A percentile compares a stretch with the other conserved stretches of the same genome.
Evolutionary conservation across 2,888 invertebrate genomes (phyloP).

Genomic region (Parthenolecanium corni): DNA sequence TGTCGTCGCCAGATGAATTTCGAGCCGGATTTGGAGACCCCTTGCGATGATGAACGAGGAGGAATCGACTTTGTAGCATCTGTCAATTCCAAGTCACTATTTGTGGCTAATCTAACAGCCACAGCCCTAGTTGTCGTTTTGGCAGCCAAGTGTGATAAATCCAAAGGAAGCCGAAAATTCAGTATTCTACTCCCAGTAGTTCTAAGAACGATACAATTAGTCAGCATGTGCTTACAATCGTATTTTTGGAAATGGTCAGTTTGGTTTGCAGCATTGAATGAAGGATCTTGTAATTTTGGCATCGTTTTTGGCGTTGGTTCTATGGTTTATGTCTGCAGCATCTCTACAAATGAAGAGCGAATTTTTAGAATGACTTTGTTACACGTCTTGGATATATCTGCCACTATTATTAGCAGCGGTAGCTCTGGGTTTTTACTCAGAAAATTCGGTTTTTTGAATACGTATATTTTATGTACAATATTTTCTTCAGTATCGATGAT

Average conservation of each 20-base stretch:
- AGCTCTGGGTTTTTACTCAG: neutral
- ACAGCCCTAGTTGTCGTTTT: neutral
- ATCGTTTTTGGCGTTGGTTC: neutral
- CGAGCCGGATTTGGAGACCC: conserved; percentile 4
- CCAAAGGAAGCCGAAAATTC: conserved; percentile 31
- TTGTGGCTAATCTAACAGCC: neutral
- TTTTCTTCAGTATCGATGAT: neutral
- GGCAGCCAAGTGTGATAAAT: conserved; percentile 32
- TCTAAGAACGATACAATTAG: conserved; percentile 30
- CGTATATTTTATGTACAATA: neutral
- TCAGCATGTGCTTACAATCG: neutral
- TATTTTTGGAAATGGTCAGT: conserved; percentile 8
- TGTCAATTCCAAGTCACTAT: neutral
- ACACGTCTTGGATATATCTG: neutral
- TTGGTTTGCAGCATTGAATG: neutral
- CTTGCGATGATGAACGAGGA: conserved; percentile 13
- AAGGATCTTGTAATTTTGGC: neutral
- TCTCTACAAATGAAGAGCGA: neutral
- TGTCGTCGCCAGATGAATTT: neutral
- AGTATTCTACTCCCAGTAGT: conserved; percentile 32
- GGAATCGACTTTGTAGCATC: conserved; percentile 2
- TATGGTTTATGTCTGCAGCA: conserved; percentile 3
- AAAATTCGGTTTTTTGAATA: neutral
- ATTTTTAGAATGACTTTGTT: conserved; percentile 4
- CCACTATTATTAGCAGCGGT: neutral